Conservation (phyloP, 2,797 vertebrate species). For the Diceros bicornis region DNA sequence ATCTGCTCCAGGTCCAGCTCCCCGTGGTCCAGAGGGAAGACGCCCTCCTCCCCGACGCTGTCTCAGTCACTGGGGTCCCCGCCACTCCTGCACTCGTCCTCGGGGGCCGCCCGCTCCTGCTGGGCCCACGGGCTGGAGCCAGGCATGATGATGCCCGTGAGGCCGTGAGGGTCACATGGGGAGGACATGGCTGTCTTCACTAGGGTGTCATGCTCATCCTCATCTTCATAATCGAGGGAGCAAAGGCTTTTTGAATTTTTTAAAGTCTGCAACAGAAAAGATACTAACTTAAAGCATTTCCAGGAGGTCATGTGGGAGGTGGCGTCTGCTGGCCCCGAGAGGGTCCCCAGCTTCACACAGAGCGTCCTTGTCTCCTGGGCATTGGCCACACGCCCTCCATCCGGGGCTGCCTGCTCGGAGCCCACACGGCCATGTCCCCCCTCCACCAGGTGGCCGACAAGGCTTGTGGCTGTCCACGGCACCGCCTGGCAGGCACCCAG, state of each 20-base stretch:
- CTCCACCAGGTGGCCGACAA: not conserved
- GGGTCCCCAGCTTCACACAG: not conserved
- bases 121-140: constrained; percentile 84
- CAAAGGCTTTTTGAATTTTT: constrained; percentile 92
- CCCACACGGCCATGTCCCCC: rapidly evolving
- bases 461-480: not conserved
- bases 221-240: constrained; percentile 90
- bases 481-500: not conserved
- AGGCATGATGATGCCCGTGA: constrained; percentile 84
- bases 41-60: constrained; percentile 87
- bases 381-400: not conserved
- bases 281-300: not conserved
- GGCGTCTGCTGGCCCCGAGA: rapidly evolving
- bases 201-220: constrained; percentile 82
- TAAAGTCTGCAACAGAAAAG: constrained; percentile 88
- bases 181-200: constrained; percentile 90
- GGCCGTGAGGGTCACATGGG: constrained; percentile 88
- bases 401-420: not conserved
- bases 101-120: constrained; percentile 68
- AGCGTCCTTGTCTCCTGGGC: rapidly evolving
- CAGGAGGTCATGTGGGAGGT: not conserved
- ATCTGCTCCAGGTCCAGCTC: constrained; percentile 92
- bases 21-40: constrained; percentile 87
- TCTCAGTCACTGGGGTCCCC: constrained; percentile 89
- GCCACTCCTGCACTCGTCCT: constrained; percentile 84